Conservation (phyloP, 2,797 vertebrate genomes). For the Argentina silus region DNA sequence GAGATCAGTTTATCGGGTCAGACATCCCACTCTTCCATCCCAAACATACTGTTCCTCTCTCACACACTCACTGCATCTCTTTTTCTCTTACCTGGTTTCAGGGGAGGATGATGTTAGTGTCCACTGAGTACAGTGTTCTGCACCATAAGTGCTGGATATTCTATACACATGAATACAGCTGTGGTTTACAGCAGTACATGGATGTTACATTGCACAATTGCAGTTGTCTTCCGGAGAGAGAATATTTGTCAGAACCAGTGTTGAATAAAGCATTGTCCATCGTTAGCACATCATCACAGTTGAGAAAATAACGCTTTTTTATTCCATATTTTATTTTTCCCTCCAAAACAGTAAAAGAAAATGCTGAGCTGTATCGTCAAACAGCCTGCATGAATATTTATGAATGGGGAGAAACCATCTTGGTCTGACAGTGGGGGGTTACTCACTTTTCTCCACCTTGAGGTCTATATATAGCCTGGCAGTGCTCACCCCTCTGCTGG, state of each 20-base stretch:
- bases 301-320: neutral
- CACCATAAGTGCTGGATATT: no score
- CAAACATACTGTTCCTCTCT: no score
- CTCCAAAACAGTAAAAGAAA: neutral
- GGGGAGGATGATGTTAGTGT: no score
- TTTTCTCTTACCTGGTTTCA: no score
- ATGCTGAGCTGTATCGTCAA: neutral
- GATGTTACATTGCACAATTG: neutral
- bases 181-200: neutral
- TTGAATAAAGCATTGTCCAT: neutral
- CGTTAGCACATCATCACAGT: neutral
- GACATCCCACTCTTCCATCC: no score
- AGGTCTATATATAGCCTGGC: conserved; percentile 36
- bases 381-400: conserved; percentile 20
- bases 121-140: no score
- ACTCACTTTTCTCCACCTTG: conserved; percentile 56
- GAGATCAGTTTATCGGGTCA: no score
- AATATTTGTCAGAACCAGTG: neutral
- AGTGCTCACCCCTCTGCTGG: conserved; percentile 55
- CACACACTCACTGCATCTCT: no score
- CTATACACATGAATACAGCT: no score
- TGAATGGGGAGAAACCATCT: conserved; percentile 21
- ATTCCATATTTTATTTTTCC: neutral
- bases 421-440: neutral
- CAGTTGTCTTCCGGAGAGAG: neutral